Conservation (phyloP, 30 jellyfish, hydroid and myxozoan species). For the Hydractinia symbiolongicarpus region DNA sequence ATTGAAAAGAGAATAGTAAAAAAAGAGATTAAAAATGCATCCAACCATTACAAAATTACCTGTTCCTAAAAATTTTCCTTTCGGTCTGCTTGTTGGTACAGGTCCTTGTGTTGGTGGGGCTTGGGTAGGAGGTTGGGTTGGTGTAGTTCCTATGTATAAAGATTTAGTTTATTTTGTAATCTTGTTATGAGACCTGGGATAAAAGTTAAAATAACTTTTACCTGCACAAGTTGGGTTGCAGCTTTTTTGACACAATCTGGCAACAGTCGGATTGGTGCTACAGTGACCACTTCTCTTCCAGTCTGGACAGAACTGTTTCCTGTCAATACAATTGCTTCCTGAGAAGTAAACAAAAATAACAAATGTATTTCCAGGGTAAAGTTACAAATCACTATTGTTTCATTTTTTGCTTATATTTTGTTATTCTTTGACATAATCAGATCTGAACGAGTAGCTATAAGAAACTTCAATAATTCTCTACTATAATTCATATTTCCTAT, state of each 20-base stretch:
- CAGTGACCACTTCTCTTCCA: conserved; percentile 87
- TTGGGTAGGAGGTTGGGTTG: conserved; percentile 29
- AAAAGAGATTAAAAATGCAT: not conserved
- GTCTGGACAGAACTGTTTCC: conserved; percentile 46
- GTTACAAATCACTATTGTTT: too few relatives aligned
- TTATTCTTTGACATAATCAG: too few relatives aligned
- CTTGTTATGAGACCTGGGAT: not conserved
- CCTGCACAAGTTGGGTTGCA: conserved; percentile 74
- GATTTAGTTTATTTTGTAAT: not conserved
- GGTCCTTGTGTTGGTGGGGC: conserved; percentile 38
- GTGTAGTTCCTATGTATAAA: not conserved
- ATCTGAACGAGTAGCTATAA: too few relatives aligned
- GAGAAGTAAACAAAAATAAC: not conserved
- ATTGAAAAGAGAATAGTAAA: not conserved
- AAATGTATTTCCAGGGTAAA: too few relatives aligned
- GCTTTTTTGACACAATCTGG: conserved; percentile 54
- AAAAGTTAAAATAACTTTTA: not conserved
- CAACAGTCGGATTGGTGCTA: conserved; percentile 58
- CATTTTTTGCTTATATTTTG: too few relatives aligned
- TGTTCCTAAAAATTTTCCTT: conserved; percentile 16
- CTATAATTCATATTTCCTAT: too few relatives aligned
- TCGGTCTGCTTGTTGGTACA: conserved; percentile 11
- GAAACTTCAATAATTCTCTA: too few relatives aligned
- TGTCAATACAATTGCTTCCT: conserved; percentile 48
- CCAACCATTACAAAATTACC: not conserved